phyloP scores from a whole-genome alignment of 1,140 invertebrate species.

The Pemphigus obesinymphae region DNA sequence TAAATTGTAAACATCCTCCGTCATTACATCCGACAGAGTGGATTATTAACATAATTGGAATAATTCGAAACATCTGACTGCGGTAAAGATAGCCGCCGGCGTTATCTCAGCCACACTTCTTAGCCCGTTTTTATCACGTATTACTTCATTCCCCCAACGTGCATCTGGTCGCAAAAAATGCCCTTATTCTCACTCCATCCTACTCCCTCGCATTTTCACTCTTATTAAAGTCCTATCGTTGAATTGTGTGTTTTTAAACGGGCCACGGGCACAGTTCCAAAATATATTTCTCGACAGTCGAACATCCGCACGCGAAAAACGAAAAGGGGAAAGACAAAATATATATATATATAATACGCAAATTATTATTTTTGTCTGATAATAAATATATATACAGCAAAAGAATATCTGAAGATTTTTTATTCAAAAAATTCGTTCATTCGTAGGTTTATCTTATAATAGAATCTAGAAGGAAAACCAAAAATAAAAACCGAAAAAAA shows the following conservation, averaged over 20 bases:
- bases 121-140: slow-evolving; percentile 7
- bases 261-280: slow-evolving; percentile 7
- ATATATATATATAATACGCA: background rate
- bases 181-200: background rate
- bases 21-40: no score
- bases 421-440: background rate
- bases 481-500: no score
- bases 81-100: background rate
- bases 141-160: background rate
- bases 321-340: background rate
- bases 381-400: background rate
- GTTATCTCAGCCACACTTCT: slow-evolving; percentile 22
- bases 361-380: background rate
- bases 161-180: background rate
- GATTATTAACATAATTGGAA: slow-evolving; percentile 34
- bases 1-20: no score
- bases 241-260: slow-evolving; percentile 27
- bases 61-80: background rate
- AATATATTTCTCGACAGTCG: background rate
- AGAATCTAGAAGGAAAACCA: no score
- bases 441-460: no score
- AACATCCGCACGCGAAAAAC: background rate
- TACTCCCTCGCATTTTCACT: background rate
- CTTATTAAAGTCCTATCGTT: slow-evolving; percentile 1
- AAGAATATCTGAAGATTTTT: background rate